phyloP scores from a whole-genome alignment of 2,888 invertebrate genomes.

The Patella caerulea region DNA sequence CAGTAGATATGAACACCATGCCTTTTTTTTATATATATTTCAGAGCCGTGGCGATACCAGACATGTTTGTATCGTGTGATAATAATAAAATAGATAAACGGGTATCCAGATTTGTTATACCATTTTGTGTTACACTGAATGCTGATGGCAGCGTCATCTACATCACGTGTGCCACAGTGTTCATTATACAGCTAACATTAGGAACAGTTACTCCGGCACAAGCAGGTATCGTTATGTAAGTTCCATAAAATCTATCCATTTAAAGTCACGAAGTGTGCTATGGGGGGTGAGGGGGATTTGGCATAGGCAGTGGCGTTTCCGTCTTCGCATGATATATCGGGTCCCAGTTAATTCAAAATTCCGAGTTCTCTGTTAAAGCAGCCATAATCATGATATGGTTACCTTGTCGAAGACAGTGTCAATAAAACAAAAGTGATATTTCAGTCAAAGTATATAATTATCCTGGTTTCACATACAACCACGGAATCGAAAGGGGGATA shows the following conservation, averaged over 20 bases:
- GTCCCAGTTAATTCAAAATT: too few species aligned
- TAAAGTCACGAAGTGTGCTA: neutral
- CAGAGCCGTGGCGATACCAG: constrained; percentile 64
- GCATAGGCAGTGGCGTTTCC: too few species aligned
- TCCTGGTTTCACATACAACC: too few species aligned
- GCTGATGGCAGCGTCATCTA: constrained; percentile 64
- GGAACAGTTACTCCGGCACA: constrained; percentile 40
- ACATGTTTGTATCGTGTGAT: constrained; percentile 59
- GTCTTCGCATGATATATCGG: too few species aligned
- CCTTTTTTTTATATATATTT: constrained; percentile 15
- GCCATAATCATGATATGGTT: too few species aligned
- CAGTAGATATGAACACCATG: neutral
- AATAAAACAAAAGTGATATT: too few species aligned
- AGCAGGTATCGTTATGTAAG: constrained; percentile 55
- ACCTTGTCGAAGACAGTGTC: too few species aligned
- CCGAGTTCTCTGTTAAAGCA: too few species aligned
- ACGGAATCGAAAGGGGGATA: too few species aligned
- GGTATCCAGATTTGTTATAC: constrained; percentile 55
- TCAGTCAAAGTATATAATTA: too few species aligned
- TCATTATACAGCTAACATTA: constrained; percentile 53
- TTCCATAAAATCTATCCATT: neutral
- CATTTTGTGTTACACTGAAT: constrained; percentile 62
- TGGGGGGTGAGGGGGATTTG: too few species aligned
- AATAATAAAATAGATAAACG: constrained; percentile 55
- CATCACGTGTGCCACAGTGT: constrained; percentile 56